phyloP scores from a whole-genome alignment of 2,797 vertebrate genomes.

The Hybognathus amarus region DNA sequence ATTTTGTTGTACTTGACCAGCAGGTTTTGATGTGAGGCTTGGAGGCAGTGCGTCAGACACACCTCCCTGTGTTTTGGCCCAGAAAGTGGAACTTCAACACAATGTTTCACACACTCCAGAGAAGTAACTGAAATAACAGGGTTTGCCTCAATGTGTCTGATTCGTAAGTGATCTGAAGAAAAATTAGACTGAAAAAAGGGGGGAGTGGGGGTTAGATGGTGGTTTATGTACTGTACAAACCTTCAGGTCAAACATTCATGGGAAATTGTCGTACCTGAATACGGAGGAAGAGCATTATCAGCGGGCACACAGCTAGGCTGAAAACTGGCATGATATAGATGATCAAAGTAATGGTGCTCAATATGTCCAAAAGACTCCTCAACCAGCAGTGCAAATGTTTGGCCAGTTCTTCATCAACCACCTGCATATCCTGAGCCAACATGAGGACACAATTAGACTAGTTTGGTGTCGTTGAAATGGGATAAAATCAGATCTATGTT shows the following conservation, averaged over 20 bases:
- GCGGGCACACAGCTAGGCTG: conserved; percentile 64
- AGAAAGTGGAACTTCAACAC: conserved; percentile 49
- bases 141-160: conserved; percentile 62
- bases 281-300: conserved; percentile 68
- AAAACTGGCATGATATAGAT: conserved; percentile 67
- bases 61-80: conserved; percentile 67
- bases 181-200: conserved; percentile 22
- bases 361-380: conserved; percentile 69
- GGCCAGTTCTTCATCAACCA: conserved; percentile 70
- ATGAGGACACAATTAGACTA: background rate
- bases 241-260: background rate
- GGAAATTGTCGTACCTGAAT: conserved; percentile 67
- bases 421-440: conserved; percentile 68
- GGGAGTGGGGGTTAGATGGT: background rate
- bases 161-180: conserved; percentile 60
- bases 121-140: conserved; percentile 65
- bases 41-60: conserved; percentile 68
- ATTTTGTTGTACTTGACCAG: conserved; percentile 74
- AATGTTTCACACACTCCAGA: background rate
- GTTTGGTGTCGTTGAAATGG: background rate
- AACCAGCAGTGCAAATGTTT: conserved; percentile 70
- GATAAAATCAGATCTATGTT: background rate
- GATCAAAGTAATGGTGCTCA: conserved; percentile 69
- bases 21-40: conserved; percentile 70
- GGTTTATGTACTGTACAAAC: background rate